A percentile compares a stretch with the other conserved stretches of the same genome.
phyloP scores from a whole-genome alignment of 2,797 vertebrate species.

The Loriculus beryllinus region DNA sequence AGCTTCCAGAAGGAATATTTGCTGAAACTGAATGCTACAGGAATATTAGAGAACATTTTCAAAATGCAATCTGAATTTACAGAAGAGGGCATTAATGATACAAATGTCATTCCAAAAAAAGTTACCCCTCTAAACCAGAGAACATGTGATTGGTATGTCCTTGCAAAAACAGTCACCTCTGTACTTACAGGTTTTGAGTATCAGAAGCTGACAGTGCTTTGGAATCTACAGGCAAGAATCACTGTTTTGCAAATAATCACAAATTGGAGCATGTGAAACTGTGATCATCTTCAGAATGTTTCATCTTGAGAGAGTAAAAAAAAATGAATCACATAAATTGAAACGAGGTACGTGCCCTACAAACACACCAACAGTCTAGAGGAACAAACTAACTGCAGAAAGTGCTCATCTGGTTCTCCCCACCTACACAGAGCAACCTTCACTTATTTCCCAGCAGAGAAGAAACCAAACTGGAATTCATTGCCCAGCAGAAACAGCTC shows the following conservation, averaged over 20 bases:
- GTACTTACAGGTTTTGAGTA: background rate
- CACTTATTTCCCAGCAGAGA: accelerated
- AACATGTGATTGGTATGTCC: background rate
- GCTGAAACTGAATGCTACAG: background rate
- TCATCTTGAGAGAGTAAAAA: background rate
- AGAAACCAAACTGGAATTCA: background rate
- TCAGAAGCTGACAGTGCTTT: background rate
- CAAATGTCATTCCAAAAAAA: background rate
- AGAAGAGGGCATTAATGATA: background rate
- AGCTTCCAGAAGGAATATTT: background rate
- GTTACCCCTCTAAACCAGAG: background rate
- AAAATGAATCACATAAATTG: background rate
- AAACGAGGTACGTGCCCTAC: background rate
- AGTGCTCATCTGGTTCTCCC: background rate
- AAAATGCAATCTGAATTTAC: background rate
- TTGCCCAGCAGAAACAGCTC: background rate
- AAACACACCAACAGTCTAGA: background rate
- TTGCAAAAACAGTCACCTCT: background rate
- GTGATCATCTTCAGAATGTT: background rate
- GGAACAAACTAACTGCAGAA: background rate
- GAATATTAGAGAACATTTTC: background rate
- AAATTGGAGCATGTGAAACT: background rate
- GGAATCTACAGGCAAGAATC: background rate
- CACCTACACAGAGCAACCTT: background rate
- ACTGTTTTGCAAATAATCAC: background rate